Evolutionary conservation across 1,140 invertebrate species (phyloP).

Genomic region (Pachypeltis micranthus): DNA sequence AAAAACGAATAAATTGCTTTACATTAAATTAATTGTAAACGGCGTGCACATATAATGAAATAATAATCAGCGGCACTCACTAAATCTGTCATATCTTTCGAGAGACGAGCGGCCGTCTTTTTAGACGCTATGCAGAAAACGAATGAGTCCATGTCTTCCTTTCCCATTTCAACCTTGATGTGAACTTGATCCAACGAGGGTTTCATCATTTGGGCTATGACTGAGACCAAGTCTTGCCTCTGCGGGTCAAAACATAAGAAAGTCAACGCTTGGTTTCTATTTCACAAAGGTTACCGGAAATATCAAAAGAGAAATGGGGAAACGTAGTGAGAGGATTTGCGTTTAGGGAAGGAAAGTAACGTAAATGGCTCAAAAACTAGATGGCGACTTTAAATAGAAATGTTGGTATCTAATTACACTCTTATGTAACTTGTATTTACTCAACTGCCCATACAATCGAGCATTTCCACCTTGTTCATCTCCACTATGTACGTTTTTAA

Average conservation of each 20-base stretch:
- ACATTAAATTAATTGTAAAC: not conserved
- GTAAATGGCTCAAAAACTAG: no score
- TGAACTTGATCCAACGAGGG: slow-evolving; percentile 77
- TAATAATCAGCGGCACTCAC: slow-evolving; percentile 39
- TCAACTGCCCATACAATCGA: not conserved
- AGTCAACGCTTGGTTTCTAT: not conserved
- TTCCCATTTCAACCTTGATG: slow-evolving; percentile 72
- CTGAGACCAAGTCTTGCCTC: slow-evolving; percentile 87
- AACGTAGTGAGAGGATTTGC: not conserved
- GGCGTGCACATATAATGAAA: not conserved
- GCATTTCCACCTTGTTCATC: not conserved
- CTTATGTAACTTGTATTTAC: not conserved
- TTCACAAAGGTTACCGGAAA: not conserved
- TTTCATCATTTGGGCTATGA: slow-evolving; percentile 71
- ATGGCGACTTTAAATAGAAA: no score
- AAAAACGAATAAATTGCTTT: slow-evolving; percentile 21
- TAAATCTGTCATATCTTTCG: slow-evolving; percentile 90
- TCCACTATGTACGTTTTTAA: no score
- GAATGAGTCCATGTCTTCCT: slow-evolving; percentile 86
- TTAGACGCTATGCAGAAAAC: slow-evolving; percentile 86
- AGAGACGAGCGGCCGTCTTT: slow-evolving; percentile 67
- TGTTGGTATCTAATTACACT: no score
- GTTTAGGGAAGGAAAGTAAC: not conserved
- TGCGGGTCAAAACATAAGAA: slow-evolving; percentile 30
- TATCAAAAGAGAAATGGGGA: not conserved